A percentile compares a stretch with the other conserved stretches of the same genome.
These are phyloP conservation scores for Cassiopea andromeda DNA, from an alignment of 30 jellyfish, hydroid and myxozoan genomes.

Conservation along the genomic window DNA sequence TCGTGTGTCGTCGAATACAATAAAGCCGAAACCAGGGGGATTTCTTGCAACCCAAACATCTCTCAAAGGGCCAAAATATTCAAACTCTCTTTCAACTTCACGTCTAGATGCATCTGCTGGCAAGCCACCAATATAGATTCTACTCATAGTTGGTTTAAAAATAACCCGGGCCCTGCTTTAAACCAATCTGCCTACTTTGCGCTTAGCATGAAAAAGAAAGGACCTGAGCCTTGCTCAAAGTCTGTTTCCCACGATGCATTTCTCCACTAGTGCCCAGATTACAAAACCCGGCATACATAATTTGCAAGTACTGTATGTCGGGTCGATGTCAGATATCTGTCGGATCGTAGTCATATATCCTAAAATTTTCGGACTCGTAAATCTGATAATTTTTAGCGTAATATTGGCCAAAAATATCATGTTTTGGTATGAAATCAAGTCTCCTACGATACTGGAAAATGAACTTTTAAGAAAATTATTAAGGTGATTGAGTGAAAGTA, in stretches of 20 bases:
- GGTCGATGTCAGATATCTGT: no score
- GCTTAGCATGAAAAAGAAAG: background rate
- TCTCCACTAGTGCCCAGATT: background rate
- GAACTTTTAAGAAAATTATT: no score
- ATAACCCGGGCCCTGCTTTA: background rate
- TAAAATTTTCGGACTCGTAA: no score
- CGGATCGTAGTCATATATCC: no score
- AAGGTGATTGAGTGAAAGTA: no score
- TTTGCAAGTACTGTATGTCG: no score
- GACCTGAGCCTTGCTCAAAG: background rate
- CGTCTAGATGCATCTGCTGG: constrained; percentile 98
- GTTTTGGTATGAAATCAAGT: no score
- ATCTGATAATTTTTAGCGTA: no score
- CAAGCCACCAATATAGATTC: constrained; percentile 96
- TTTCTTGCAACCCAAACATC: constrained; percentile 99
- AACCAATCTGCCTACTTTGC: background rate
- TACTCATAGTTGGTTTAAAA: constrained; percentile 56
- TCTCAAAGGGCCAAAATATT: constrained; percentile 88
- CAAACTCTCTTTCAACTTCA: constrained; percentile 96
- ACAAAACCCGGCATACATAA: background rate
- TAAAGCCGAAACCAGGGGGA: constrained; percentile 99
- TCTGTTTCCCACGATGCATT: background rate
- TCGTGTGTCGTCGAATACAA: constrained; percentile 91
- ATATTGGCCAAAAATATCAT: no score
- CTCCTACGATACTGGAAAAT: no score